Evolutionary conservation across 2,113 vertebrate genomes (phyloP).

Genomic region (Pantherophis guttatus): DNA sequence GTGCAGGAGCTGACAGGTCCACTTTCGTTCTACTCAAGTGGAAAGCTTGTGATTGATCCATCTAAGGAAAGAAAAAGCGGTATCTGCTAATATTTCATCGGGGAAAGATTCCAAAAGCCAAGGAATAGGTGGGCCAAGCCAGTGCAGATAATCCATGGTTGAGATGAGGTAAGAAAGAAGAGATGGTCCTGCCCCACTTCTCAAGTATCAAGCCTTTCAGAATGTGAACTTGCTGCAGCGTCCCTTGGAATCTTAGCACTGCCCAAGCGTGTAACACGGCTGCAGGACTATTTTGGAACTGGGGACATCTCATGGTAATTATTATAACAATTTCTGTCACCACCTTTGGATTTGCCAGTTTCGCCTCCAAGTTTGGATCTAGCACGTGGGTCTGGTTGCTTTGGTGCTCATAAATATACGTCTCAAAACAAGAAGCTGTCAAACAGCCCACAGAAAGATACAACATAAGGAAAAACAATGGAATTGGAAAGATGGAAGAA

Average conservation of each 20-base stretch:
- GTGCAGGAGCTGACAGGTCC: neutral
- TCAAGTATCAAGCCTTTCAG: conserved; percentile 7
- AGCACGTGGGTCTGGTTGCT: neutral
- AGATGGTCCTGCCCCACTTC: conserved; percentile 1
- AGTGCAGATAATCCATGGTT: neutral
- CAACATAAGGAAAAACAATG: neutral
- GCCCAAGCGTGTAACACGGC: conserved; percentile 6
- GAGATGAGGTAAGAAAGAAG: conserved; percentile 13
- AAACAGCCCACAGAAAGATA: neutral
- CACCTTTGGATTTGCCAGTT: conserved; percentile 1
- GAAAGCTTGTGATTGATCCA: neutral
- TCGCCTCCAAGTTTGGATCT: neutral
- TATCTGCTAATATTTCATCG: neutral
- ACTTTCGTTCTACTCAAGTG: neutral
- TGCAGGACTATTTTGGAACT: conserved; percentile 25
- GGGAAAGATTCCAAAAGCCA: neutral
- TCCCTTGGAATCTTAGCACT: conserved; percentile 12
- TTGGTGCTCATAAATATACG: neutral
- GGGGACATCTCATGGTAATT: conserved; percentile 16
- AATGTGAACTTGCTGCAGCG: neutral
- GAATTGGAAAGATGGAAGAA: neutral
- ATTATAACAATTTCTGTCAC: conserved; percentile 22
- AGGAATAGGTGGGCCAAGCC: neutral
- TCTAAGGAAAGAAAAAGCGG: neutral
- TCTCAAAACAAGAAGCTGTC: neutral